A percentile compares a stretch with the other conserved stretches of the same genome.
Conservation (phyloP, 2,888 invertebrate species). For the Drosophila kokeensis region DNA sequence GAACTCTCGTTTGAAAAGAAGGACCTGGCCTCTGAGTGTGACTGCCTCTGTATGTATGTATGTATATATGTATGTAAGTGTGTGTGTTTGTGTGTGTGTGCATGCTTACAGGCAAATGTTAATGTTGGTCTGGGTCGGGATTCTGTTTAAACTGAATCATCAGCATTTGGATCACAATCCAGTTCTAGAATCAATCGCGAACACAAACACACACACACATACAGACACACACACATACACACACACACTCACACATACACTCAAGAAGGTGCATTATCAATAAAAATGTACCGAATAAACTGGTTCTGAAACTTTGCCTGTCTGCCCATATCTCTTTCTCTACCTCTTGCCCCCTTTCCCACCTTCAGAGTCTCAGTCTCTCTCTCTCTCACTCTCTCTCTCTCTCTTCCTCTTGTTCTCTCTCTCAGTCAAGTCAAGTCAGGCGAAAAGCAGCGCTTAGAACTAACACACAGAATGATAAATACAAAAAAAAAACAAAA, state of each 20-base stretch:
- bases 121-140: constrained; percentile 23
- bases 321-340: not conserved
- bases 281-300: constrained; percentile 21
- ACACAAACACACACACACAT: not conserved
- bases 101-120: constrained; percentile 36
- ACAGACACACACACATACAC: constrained; percentile 1
- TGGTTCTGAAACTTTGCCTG: constrained; percentile 23
- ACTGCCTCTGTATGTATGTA: not conserved
- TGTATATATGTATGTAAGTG: not conserved
- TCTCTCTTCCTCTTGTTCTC: not conserved
- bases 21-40: constrained; percentile 32
- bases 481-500: not conserved
- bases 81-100: not conserved
- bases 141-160: constrained; percentile 27
- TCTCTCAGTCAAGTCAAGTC: not conserved
- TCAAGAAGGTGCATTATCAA: constrained; percentile 9
- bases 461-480: not conserved
- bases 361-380: too few species aligned
- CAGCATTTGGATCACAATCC: constrained; percentile 48
- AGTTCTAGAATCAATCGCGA: constrained; percentile 36
- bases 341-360: not conserved
- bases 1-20: constrained; percentile 39
- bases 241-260: not conserved
- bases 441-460: not conserved
- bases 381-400: not conserved